Percentiles rank a stretch among this genome's conserved stretches.
Evolutionary conservation across 2,113 vertebrate genomes (phyloP).

Genomic region (Heptranchias perlo): DNA sequence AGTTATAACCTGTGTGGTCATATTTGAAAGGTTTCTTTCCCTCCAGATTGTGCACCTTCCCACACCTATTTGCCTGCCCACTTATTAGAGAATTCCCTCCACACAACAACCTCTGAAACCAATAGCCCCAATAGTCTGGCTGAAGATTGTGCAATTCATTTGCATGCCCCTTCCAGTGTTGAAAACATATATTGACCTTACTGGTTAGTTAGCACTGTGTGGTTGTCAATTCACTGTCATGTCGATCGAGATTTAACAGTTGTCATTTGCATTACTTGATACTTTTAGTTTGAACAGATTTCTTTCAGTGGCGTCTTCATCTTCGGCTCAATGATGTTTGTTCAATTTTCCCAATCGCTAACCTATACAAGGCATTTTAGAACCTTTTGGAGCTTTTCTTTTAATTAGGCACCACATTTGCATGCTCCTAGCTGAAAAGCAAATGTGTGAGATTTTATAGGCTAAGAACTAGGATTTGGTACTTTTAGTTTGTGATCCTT

Average conservation of each 20-base stretch:
- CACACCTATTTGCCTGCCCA: background rate
- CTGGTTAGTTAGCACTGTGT: background rate
- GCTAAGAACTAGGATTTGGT: background rate
- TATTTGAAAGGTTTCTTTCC: background rate
- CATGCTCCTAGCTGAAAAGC: background rate
- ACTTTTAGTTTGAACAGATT: background rate
- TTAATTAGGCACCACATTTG: background rate
- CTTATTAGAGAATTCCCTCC: background rate
- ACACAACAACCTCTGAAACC: background rate
- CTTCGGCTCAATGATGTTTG: background rate
- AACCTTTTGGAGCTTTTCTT: background rate
- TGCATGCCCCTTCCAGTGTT: background rate
- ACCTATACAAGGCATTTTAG: background rate
- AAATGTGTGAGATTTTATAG: background rate
- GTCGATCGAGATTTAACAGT: background rate
- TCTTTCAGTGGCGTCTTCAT: background rate
- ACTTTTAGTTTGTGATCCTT: background rate
- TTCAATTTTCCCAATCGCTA: background rate
- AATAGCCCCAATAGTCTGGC: background rate
- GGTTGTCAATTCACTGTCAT: background rate
- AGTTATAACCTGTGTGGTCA: background rate
- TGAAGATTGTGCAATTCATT: background rate
- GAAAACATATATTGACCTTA: background rate
- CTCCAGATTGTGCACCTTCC: background rate
- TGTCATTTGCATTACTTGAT: background rate